Evolutionary conservation across 2,888 invertebrate genomes (phyloP), one percentile per base, ranked within the genome.

Genomic region (Caenorhabditis sulstoni): DNA sequence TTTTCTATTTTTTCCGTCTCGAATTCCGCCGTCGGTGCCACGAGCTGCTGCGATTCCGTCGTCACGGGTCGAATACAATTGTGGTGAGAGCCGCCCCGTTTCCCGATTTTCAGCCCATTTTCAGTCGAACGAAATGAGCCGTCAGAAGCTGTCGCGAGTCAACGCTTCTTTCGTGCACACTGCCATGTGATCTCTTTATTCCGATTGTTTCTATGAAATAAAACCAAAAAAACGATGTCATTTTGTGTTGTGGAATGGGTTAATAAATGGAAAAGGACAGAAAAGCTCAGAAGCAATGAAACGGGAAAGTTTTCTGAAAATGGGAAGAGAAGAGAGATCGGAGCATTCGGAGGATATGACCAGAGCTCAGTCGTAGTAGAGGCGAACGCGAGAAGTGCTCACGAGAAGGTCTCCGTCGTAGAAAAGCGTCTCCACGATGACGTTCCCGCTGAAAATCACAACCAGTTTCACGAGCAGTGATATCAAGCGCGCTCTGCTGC

Each of bases 341-440:
- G 29, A n/a, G n/a, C n/a, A 29, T 29, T 29, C 29, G 29, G 29
- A 7, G 7, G 29, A 29, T 29, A 29, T 29, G 29, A 29, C 3
- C 4, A 29, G 22, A 67, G 29, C n/a, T 93, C 93, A 98, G 62
- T 97, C 94, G 90, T 99, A 99, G 92, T 95, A 98, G 55, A 99
- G 93, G 78, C 97, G 93, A 75, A 99, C 96, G 91, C 94, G 94
- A 18, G 98, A 99, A 57, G 96, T 97, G 79, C 96, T 95, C 84
- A 99, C 95, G 86, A 96, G 93, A 59, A 96, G 93, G 89, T 97
- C 95, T 86, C 95, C 96, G 91, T 99, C 97, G 91, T 94, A 98
- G 92, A 97, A 97, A 91, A 95, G 95, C 0, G 97, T 97, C 92
- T 97, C 97, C 85, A 97, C 96, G 29, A 97, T 95, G 62, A 97